phyloP scores from a whole-genome alignment of 1,140 invertebrate genomes.

The Nymphalis io region DNA sequence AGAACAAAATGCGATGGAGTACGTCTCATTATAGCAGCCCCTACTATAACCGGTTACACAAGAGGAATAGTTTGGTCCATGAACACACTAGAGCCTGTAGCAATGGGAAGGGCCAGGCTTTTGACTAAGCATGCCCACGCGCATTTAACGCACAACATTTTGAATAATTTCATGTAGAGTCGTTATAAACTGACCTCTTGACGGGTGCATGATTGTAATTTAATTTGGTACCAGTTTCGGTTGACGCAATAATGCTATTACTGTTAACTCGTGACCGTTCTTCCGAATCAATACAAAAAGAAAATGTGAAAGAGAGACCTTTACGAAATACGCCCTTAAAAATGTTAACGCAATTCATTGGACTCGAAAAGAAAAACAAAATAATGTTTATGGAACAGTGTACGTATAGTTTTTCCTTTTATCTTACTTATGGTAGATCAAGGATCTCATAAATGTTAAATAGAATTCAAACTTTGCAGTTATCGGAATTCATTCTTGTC shows the following conservation, averaged over 20 bases:
- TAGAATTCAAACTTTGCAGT: constrained; percentile 29
- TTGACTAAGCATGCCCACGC: constrained; percentile 66
- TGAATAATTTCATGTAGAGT: constrained; percentile 61
- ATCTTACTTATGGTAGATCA: constrained; percentile 19
- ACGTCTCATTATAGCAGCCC: constrained; percentile 10
- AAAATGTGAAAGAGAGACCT: neutral
- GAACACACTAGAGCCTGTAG: constrained; percentile 50
- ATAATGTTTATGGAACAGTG: constrained; percentile 17
- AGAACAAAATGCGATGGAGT: constrained; percentile 19
- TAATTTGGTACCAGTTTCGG: constrained; percentile 54
- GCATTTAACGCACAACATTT: constrained; percentile 62
- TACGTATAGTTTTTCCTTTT: constrained; percentile 14
- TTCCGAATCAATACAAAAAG: constrained; percentile 1
- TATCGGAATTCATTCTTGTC: constrained; percentile 22
- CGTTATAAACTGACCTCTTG: constrained; percentile 39
- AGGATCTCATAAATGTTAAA: constrained; percentile 33
- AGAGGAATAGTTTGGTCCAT: constrained; percentile 61
- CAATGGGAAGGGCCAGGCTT: constrained; percentile 46
- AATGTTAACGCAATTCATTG: constrained; percentile 11
- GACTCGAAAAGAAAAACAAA: neutral
- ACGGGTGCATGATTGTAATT: constrained; percentile 62
- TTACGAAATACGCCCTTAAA: neutral
- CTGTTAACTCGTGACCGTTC: neutral
- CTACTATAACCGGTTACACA: constrained; percentile 58
- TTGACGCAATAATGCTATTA: constrained; percentile 4